A percentile compares a stretch with the other conserved stretches of the same genome.
Evolutionary conservation across 2,888 invertebrate species (phyloP).

Genomic region (Caradrina kadenii): DNA sequence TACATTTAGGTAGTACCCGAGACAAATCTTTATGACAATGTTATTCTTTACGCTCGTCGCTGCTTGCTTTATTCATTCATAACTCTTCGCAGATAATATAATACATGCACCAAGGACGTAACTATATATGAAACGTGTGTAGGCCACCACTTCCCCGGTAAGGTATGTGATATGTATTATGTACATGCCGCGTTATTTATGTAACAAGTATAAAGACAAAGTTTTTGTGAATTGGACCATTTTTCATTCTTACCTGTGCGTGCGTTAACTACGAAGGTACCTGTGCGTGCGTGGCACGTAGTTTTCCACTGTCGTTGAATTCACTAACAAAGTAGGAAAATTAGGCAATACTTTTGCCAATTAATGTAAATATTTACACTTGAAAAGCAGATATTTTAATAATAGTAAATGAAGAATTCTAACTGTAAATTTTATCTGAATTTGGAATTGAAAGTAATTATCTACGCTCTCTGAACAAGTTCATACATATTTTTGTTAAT

Average conservation of each 20-base stretch:
- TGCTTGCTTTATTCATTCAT: conserved; percentile 68
- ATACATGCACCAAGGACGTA: conserved; percentile 52
- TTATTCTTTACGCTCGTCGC: conserved; percentile 72
- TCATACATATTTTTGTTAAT: not conserved
- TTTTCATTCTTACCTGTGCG: conserved; percentile 72
- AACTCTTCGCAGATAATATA: conserved; percentile 67
- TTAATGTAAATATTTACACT: conserved; percentile 11
- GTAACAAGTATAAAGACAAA: conserved; percentile 66
- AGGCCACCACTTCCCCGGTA: conserved; percentile 27
- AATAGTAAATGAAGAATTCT: not conserved
- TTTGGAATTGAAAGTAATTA: not conserved
- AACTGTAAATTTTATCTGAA: not conserved
- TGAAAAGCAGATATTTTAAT: not conserved
- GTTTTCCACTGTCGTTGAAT: conserved; percentile 68
- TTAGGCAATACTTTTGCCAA: conserved; percentile 30
- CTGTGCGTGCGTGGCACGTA: conserved; percentile 71
- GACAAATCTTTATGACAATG: conserved; percentile 76
- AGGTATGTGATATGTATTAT: conserved; percentile 56
- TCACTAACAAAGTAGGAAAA: conserved; percentile 59
- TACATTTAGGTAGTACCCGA: conserved; percentile 71
- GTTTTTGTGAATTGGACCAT: conserved; percentile 71
- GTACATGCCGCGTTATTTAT: conserved; percentile 62
- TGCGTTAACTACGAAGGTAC: conserved; percentile 69
- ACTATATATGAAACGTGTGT: conserved; percentile 38
- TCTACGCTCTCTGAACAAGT: not conserved